Evolutionary conservation across 2,797 vertebrate genomes (phyloP).

Genomic region (Pachyuromys duprasi): DNA sequence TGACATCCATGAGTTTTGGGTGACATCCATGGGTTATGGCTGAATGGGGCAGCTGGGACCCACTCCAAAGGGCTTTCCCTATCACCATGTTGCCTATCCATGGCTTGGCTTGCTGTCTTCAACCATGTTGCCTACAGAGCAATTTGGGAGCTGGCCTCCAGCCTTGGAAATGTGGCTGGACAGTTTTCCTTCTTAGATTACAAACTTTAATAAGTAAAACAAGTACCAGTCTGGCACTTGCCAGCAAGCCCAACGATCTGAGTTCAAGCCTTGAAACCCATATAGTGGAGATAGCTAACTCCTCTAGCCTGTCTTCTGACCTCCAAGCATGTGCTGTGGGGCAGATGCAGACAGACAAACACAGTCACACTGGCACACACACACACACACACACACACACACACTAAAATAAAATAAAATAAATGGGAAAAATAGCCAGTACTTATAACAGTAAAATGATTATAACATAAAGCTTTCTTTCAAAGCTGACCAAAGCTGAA

Average conservation of each 20-base stretch:
- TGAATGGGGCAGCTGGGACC: fast-evolving
- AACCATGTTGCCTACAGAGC: neutral
- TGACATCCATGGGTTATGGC: fast-evolving
- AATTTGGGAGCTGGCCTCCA: neutral
- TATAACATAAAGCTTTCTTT: neutral
- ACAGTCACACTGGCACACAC: neutral
- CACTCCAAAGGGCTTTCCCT: neutral
- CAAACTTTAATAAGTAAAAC: neutral
- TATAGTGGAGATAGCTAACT: neutral
- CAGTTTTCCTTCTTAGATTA: neutral
- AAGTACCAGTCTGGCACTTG: neutral
- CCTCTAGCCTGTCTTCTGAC: neutral
- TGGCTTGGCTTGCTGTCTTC: neutral
- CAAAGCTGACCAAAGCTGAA: neutral
- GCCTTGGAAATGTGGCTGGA: neutral
- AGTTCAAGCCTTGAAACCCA: neutral
- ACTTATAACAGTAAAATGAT: neutral
- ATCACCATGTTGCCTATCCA: neutral
- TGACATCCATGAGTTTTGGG: fast-evolving
- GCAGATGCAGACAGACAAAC: neutral
- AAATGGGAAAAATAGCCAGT: neutral
- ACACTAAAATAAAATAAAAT: neutral
- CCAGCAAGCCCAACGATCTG: neutral
- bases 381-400: neutral
- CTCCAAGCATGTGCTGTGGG: neutral